Evolutionary conservation across 2,888 invertebrate genomes (phyloP).

Genomic region (Chymomyza fuscimana): DNA sequence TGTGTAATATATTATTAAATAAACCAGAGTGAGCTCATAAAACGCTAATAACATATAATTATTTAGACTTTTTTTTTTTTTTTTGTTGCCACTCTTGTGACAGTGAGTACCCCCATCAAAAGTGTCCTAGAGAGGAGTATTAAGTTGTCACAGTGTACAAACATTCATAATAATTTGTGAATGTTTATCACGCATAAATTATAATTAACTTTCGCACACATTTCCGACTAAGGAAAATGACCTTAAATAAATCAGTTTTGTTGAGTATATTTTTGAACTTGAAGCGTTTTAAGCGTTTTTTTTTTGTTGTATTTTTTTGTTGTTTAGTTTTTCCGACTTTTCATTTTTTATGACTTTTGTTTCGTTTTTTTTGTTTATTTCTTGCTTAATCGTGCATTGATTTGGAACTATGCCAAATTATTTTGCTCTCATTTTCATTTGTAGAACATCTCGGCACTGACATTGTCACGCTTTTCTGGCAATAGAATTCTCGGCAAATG

Average conservation of each 20-base stretch:
- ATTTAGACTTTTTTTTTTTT: conserved; percentile 22
- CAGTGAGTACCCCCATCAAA: neutral
- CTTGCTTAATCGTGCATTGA: conserved; percentile 54
- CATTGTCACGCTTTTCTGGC: conserved; percentile 57
- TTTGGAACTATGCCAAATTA: conserved; percentile 62
- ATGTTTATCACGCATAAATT: conserved; percentile 27
- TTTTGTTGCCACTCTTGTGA: conserved; percentile 8
- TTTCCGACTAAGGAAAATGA: conserved; percentile 31
- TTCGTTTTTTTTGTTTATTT: conserved; percentile 5
- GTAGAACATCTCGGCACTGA: conserved; percentile 53
- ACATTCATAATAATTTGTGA: conserved; percentile 31
- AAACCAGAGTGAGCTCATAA: conserved; percentile 27
- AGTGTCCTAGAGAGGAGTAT: conserved; percentile 44
- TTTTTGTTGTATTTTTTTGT: conserved; percentile 12
- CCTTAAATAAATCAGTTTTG: conserved; percentile 25
- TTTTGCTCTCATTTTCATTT: conserved; percentile 65
- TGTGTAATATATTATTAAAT: conserved; percentile 24
- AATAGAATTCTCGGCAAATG: conserved; percentile 25
- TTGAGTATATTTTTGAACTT: conserved; percentile 29
- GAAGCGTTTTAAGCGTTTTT: conserved; percentile 23
- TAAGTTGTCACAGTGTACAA: conserved; percentile 43
- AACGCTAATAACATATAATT: conserved; percentile 51
- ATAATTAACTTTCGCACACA: conserved; percentile 26
- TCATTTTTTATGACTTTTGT: conserved; percentile 23
- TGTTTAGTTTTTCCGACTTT: conserved; percentile 15